A percentile compares a stretch with the other conserved stretches of the same genome.
Conservation (phyloP, 1,140 invertebrate species). For the Anthonomus grandis region DNA sequence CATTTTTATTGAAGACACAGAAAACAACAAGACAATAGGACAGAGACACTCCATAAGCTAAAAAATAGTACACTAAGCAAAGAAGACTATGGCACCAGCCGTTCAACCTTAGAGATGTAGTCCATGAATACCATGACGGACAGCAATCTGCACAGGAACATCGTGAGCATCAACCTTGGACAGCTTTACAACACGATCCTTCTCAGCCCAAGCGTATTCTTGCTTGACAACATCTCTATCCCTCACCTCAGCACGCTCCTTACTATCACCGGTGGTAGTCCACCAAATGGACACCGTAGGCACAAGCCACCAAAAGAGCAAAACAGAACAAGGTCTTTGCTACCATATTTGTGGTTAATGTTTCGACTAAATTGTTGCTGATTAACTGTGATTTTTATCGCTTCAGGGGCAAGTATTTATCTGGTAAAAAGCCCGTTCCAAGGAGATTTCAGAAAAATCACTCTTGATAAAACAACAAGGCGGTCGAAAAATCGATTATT, state of each 20-base stretch:
- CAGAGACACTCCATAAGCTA: not conserved
- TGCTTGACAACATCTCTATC: conserved; percentile 60
- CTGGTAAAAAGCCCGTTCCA: not conserved
- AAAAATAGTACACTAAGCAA: conserved; percentile 6
- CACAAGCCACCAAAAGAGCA: conserved; percentile 10
- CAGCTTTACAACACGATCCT: conserved; percentile 21
- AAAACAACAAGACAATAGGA: not conserved
- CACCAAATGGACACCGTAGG: not conserved
- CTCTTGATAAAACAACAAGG: not conserved
- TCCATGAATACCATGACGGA: too few species aligned
- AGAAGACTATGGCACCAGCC: conserved; percentile 6
- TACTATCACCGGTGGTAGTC: conserved; percentile 54
- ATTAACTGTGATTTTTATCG: conserved; percentile 8
- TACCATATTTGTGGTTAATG: conserved; percentile 8
- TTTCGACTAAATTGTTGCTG: not conserved
- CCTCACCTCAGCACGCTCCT: conserved; percentile 57
- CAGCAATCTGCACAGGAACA: conserved; percentile 5
- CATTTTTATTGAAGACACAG: conserved; percentile 6
- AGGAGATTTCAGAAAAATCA: conserved; percentile 2
- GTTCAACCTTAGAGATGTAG: not conserved
- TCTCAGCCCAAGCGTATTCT: conserved; percentile 19
- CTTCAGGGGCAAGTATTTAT: conserved; percentile 6
- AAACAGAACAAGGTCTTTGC: conserved; percentile 6
- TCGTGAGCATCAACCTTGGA: conserved; percentile 17
- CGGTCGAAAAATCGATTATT: conserved; percentile 12